Conservation (phyloP, 2,888 invertebrate genomes). For the Sericinus montela region DNA sequence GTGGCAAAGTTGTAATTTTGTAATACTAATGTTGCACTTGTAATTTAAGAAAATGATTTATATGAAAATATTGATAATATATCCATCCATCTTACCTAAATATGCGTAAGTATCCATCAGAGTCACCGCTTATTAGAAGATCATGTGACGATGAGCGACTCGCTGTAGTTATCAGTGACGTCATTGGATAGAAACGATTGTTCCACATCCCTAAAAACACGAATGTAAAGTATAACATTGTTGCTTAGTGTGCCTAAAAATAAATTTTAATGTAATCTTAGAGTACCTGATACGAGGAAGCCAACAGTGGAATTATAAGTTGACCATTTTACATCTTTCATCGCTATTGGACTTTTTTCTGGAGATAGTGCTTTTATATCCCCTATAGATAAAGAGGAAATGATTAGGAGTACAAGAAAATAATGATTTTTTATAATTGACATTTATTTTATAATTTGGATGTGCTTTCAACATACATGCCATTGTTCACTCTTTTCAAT, state of each 20-base stretch:
- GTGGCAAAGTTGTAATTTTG: too few relatives aligned
- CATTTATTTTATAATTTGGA: too few relatives aligned
- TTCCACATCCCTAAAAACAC: conserved; percentile 88
- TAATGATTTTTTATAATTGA: too few relatives aligned
- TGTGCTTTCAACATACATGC: too few relatives aligned
- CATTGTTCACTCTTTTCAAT: too few relatives aligned
- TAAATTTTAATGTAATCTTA: neutral
- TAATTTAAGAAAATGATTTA: too few relatives aligned
- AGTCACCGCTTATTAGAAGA: conserved; percentile 90
- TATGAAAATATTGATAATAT: too few relatives aligned
- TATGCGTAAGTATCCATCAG: conserved; percentile 91
- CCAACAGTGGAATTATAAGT: conserved; percentile 93
- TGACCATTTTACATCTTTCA: conserved; percentile 95
- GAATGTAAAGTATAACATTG: neutral
- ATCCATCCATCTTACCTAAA: conserved; percentile 80
- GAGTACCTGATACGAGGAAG: conserved; percentile 88
- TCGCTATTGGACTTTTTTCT: conserved; percentile 92
- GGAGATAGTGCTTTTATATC: conserved; percentile 92
- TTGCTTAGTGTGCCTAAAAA: neutral
- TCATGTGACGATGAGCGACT: conserved; percentile 91
- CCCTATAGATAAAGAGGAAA: conserved; percentile 78
- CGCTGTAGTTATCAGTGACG: conserved; percentile 89
- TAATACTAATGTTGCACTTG: too few relatives aligned
- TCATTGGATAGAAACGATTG: conserved; percentile 92
- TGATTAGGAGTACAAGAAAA: too few relatives aligned